These are phyloP conservation scores for Australoheros scitulus DNA, from an alignment of 2,113 vertebrate species.

Conservation along the genomic window DNA sequence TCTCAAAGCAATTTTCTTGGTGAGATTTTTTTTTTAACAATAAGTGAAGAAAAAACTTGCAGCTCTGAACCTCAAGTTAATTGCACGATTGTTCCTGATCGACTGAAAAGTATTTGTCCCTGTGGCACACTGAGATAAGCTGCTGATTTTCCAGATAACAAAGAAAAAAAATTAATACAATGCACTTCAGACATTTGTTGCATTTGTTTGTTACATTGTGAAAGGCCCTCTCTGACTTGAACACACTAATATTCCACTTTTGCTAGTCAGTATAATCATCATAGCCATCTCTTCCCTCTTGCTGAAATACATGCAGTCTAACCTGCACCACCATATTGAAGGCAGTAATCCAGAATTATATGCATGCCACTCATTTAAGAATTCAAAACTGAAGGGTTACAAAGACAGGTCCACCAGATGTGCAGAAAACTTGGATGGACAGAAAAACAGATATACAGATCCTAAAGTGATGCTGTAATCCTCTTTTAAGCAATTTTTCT, in stretches of 20 bases:
- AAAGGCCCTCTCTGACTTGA: neutral
- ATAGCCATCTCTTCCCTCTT: neutral
- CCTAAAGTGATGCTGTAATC: too few relatives aligned
- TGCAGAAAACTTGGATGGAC: neutral
- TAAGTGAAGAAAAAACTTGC: neutral
- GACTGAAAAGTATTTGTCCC: neutral
- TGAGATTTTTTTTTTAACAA: neutral
- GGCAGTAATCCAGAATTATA: too few relatives aligned
- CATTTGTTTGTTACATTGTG: neutral
- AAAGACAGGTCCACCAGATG: neutral
- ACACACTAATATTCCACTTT: neutral
- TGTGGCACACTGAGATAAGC: neutral
- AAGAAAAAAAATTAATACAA: neutral
- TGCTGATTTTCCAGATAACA: neutral
- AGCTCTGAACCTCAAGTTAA: neutral
- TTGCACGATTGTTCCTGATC: neutral
- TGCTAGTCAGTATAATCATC: neutral
- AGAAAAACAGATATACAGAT: neutral
- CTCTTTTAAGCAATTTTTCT: too few relatives aligned
- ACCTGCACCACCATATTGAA: too few relatives aligned
- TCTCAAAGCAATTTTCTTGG: neutral
- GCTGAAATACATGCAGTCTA: neutral
- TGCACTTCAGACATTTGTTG: conserved; percentile 1
- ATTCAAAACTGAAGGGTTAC: too few relatives aligned
- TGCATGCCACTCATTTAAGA: too few relatives aligned